Percentiles rank a stretch among this genome's conserved stretches.
phyloP scores from a whole-genome alignment of 2,113 vertebrate genomes.

The Sciurus niger region DNA sequence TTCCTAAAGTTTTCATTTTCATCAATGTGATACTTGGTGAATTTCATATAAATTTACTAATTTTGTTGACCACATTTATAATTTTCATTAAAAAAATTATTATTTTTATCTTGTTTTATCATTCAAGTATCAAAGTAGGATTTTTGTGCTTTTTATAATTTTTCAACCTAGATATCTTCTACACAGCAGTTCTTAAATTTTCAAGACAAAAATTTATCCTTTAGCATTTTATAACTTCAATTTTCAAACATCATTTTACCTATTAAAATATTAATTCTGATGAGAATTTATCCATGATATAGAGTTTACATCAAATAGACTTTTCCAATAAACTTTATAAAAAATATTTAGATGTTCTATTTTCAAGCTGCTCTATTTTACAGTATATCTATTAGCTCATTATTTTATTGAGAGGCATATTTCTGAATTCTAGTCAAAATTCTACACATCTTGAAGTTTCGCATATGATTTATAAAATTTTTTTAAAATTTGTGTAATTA shows the following conservation, averaged over 20 bases:
- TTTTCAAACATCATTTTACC: background rate
- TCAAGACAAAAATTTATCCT: background rate
- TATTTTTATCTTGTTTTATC: background rate
- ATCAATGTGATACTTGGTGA: background rate
- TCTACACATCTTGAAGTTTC: background rate
- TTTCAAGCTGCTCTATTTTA: slow-evolving; percentile 49
- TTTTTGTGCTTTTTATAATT: too few species aligned
- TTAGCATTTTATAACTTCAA: background rate
- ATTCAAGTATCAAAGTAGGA: background rate
- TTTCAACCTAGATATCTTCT: background rate
- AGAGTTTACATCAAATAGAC: slow-evolving; percentile 42
- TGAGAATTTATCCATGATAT: background rate
- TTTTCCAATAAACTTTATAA: background rate
- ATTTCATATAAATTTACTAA: background rate
- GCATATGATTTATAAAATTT: too few species aligned
- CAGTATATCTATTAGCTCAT: background rate
- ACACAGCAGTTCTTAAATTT: background rate
- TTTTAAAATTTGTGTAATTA: background rate
- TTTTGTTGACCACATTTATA: background rate
- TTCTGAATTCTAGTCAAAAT: background rate
- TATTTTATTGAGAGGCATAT: background rate
- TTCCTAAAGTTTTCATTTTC: slow-evolving; percentile 2
- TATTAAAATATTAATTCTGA: slow-evolving; percentile 46
- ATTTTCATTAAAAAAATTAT: background rate
- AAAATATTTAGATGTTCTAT: background rate